These are phyloP conservation scores for Brachypteracias leptosomus DNA, from an alignment of 2,113 vertebrate genomes.

Conservation along the genomic window DNA sequence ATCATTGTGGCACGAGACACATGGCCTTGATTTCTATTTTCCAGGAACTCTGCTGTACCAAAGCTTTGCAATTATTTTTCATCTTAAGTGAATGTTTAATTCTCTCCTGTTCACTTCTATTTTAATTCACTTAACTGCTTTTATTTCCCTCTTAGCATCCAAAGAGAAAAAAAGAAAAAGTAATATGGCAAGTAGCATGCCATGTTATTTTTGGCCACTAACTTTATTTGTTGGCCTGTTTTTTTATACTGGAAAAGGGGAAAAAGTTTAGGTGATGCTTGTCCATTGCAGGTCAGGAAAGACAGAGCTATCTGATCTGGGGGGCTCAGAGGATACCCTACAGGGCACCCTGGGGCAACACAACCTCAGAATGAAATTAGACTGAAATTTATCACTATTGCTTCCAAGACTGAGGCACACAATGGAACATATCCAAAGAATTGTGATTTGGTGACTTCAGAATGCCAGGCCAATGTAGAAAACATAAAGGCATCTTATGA, in stretches of 20 bases:
- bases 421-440: conserved; percentile 62
- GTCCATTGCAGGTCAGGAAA: conserved; percentile 36
- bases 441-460: conserved; percentile 7
- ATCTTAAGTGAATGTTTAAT: not conserved
- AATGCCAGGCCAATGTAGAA: conserved; percentile 51
- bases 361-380: conserved; percentile 58
- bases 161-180: not conserved
- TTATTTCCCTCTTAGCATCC: not conserved
- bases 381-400: conserved; percentile 56
- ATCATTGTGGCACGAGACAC: not conserved
- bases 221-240: not conserved
- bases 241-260: not conserved
- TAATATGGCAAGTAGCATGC: not conserved
- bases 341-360: not conserved
- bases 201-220: not conserved
- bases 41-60: not conserved
- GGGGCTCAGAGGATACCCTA: conserved; percentile 33
- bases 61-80: not conserved
- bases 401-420: conserved; percentile 53
- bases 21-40: not conserved
- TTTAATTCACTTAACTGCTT: not conserved
- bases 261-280: not conserved
- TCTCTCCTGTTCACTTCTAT: not conserved
- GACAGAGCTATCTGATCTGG: not conserved
- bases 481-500: conserved; percentile 43